A percentile compares a stretch with the other conserved stretches of the same genome.
phyloP scores from a whole-genome alignment of 2,113 vertebrate genomes.

The Embiotoca jacksoni region DNA sequence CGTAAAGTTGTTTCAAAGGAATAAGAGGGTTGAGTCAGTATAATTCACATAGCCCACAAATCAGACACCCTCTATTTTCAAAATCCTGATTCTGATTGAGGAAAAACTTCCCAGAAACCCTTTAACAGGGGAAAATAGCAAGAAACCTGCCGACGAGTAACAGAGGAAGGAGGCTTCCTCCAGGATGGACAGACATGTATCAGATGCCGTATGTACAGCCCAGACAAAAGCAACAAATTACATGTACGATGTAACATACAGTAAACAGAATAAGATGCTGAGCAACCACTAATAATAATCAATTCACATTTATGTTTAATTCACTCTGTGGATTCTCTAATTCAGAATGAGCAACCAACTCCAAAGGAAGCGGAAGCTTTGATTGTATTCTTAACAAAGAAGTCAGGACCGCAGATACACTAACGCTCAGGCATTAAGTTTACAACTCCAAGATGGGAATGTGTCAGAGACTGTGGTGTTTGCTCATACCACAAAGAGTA shows the following conservation, averaged over 20 bases:
- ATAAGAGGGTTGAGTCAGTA: not conserved
- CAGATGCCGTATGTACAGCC: not conserved
- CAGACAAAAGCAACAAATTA: not conserved
- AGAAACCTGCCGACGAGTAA: not conserved
- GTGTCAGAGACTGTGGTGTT: slow-evolving; percentile 24
- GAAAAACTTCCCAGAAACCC: no score
- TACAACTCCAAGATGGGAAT: not conserved
- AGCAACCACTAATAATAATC: no score
- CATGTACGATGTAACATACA: not conserved
- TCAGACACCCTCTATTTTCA: no score
- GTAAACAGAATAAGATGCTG: no score
- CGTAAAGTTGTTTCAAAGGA: not conserved
- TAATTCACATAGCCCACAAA: no score
- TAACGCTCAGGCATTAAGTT: slow-evolving; percentile 8
- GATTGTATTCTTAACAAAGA: not conserved
- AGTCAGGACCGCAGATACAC: not conserved
- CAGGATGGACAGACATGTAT: no score
- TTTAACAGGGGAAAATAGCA: not conserved
- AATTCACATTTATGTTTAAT: no score
- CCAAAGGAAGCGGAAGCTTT: not conserved
- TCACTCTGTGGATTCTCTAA: no score
- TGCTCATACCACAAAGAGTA: slow-evolving; percentile 35
- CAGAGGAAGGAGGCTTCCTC: not conserved
- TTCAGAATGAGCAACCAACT: no score
- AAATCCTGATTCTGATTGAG: no score